A percentile compares a stretch with the other conserved stretches of the same genome.
phyloP scores from a whole-genome alignment of 1,140 invertebrate species.

The Drosophila pallidifrons region DNA sequence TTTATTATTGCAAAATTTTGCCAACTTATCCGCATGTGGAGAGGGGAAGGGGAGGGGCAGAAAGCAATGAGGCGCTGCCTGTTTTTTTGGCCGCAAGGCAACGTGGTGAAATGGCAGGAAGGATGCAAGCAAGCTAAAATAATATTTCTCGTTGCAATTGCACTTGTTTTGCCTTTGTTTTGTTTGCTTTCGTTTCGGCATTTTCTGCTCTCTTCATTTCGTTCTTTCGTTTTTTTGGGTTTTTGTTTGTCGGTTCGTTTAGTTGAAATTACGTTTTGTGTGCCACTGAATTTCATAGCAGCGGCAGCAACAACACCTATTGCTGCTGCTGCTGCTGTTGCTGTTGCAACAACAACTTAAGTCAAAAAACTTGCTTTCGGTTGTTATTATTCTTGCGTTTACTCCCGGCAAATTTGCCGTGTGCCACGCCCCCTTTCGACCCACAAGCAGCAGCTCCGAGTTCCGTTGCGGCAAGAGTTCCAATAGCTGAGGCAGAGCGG shows the following conservation, averaged over 20 bases:
- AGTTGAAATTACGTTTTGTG: constrained; percentile 82
- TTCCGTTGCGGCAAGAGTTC: constrained; percentile 50
- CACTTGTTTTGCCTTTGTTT: constrained; percentile 45
- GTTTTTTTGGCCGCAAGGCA: constrained; percentile 57
- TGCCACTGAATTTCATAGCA: constrained; percentile 82
- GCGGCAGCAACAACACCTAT: constrained; percentile 35
- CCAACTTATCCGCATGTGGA: constrained; percentile 78
- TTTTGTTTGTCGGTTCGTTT: constrained; percentile 82
- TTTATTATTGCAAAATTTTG: constrained; percentile 82
- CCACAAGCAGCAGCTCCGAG: constrained; percentile 28
- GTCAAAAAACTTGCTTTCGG: constrained; percentile 80
- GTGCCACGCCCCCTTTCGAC: constrained; percentile 45
- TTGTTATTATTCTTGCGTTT: constrained; percentile 82
- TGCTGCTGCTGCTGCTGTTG: constrained; percentile 7
- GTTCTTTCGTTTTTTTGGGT: constrained; percentile 56
- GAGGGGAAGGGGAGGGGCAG: background rate
- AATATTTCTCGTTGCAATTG: constrained; percentile 74
- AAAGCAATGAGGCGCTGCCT: constrained; percentile 21
- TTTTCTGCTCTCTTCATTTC: constrained; percentile 6
- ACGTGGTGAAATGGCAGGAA: constrained; percentile 51
- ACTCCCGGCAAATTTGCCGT: constrained; percentile 82
- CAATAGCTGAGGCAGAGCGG: constrained; percentile 5
- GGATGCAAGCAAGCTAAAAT: constrained; percentile 81
- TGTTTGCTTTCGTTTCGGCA: constrained; percentile 1
- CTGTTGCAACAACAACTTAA: constrained; percentile 46